Evolutionary conservation across 1,140 invertebrate species (phyloP).

Genomic region (Penaeus vannamei): DNA sequence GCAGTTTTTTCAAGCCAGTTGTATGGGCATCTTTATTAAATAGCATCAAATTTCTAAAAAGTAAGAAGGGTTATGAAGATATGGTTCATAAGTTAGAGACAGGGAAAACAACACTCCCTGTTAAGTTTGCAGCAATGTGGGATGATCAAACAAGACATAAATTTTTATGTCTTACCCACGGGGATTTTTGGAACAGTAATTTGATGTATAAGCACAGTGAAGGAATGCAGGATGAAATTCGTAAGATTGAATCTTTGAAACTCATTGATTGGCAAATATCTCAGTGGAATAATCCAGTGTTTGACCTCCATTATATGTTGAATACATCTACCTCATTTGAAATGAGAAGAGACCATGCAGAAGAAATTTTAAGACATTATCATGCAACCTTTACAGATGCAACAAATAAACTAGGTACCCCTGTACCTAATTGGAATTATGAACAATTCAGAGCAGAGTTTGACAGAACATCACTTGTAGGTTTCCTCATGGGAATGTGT

Average conservation of each 20-base stretch:
- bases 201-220: slow-evolving; percentile 54
- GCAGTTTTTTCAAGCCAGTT: slow-evolving; percentile 62
- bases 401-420: slow-evolving; percentile 59
- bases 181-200: slow-evolving; percentile 67
- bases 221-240: slow-evolving; percentile 5
- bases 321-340: slow-evolving; percentile 62
- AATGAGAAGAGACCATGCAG: slow-evolving; percentile 56
- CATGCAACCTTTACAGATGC: slow-evolving; percentile 60
- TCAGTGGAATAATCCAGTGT: slow-evolving; percentile 65
- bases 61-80: slow-evolving; percentile 63
- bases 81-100: slow-evolving; percentile 64
- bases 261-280: slow-evolving; percentile 66
- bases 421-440: slow-evolving; percentile 63
- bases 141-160: slow-evolving; percentile 61
- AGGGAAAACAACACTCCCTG: slow-evolving; percentile 46
- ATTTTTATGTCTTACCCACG: slow-evolving; percentile 67
- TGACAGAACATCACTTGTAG: slow-evolving; percentile 61
- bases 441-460: slow-evolving; percentile 66
- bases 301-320: slow-evolving; percentile 65
- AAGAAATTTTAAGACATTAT: slow-evolving; percentile 65
- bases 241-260: slow-evolving; percentile 55
- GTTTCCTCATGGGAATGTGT: slow-evolving; percentile 66
- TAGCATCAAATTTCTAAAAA: slow-evolving; percentile 60
- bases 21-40: slow-evolving; percentile 57
- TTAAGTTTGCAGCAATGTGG: slow-evolving; percentile 63